A percentile compares a stretch with the other conserved stretches of the same genome.
phyloP scores from a whole-genome alignment of 2,797 vertebrate genomes.

The Schizopygopsis malacanthus region DNA sequence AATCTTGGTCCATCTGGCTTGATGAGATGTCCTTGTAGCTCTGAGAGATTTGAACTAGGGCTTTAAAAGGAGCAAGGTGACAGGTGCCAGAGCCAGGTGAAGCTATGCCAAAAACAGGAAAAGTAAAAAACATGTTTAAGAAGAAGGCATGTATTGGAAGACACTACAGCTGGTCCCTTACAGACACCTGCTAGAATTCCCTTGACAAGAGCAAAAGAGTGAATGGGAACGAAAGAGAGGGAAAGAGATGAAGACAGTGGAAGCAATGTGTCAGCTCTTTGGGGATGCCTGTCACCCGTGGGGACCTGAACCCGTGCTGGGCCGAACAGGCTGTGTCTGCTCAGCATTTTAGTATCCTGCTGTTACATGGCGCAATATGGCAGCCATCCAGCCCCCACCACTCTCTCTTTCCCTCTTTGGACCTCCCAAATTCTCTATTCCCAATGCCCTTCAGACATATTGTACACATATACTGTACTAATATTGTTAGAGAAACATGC shows the following conservation, averaged over 20 bases:
- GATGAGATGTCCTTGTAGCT: slow-evolving; percentile 75
- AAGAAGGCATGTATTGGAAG: slow-evolving; percentile 51
- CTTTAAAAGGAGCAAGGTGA: slow-evolving; percentile 67
- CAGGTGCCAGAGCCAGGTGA: slow-evolving; percentile 69
- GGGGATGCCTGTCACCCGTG: slow-evolving; percentile 59
- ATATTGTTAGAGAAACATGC: slow-evolving; percentile 51
- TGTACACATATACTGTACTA: slow-evolving; percentile 51
- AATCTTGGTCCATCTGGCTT: slow-evolving; percentile 79
- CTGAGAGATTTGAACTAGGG: slow-evolving; percentile 65
- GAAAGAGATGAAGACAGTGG: slow-evolving; percentile 29
- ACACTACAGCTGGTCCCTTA: slow-evolving; percentile 72
- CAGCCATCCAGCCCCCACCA: slow-evolving; percentile 53
- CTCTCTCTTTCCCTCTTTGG: slow-evolving; percentile 53
- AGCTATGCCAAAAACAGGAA: background rate
- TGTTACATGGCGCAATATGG: slow-evolving; percentile 77
- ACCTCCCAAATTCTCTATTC: slow-evolving; percentile 69
- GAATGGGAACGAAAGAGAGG: slow-evolving; percentile 39
- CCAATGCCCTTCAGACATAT: slow-evolving; percentile 77
- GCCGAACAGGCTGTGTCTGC: slow-evolving; percentile 72
- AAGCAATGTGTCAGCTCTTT: slow-evolving; percentile 54
- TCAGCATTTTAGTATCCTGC: slow-evolving; percentile 76
- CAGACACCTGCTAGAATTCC: slow-evolving; percentile 64
- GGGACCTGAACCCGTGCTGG: slow-evolving; percentile 72
- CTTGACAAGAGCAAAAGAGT: slow-evolving; percentile 63
- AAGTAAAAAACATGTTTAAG: slow-evolving; percentile 43